A percentile compares a stretch with the other conserved stretches of the same genome.
phyloP scores from a whole-genome alignment of 2,888 invertebrate species.

The Ophion costatus region DNA sequence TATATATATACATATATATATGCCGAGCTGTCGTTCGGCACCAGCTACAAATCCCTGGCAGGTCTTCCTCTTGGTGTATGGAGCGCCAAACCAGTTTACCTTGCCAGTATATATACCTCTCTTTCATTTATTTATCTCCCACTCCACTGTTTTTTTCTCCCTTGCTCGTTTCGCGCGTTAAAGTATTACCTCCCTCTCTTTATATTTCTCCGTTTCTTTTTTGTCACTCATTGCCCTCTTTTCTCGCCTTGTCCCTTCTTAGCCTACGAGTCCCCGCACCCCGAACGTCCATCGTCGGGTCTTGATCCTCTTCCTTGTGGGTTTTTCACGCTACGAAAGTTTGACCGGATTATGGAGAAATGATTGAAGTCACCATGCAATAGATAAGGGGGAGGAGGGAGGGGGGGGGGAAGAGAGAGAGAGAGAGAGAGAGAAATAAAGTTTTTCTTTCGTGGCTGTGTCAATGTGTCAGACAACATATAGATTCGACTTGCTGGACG shows the following conservation, averaged over 20 bases:
- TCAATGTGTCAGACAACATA: conserved; percentile 76
- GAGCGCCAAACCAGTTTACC: conserved; percentile 37
- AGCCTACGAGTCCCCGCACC: background rate
- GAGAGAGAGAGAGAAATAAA: too few species aligned
- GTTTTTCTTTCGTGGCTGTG: conserved; percentile 62
- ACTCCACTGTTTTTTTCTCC: conserved; percentile 2
- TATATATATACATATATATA: too few species aligned
- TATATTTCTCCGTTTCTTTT: background rate
- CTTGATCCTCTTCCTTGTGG: background rate
- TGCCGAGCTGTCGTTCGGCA: conserved; percentile 16
- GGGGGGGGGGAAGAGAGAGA: conserved; percentile 6
- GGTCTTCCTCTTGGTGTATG: conserved; percentile 24
- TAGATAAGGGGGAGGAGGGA: background rate
- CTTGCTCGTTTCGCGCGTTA: background rate
- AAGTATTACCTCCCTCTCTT: background rate
- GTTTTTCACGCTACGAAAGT: background rate
- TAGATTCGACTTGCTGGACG: background rate
- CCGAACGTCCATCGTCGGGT: background rate
- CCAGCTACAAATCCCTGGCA: conserved; percentile 37
- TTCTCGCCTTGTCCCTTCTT: background rate
- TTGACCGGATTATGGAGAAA: background rate
- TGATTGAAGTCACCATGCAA: background rate
- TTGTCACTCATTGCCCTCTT: background rate
- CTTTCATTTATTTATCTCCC: conserved; percentile 40
- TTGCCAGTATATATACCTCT: background rate